These are phyloP conservation scores for Spea multiplicata DNA, from an alignment of 2,113 vertebrate genomes.

Conservation along the genomic window DNA sequence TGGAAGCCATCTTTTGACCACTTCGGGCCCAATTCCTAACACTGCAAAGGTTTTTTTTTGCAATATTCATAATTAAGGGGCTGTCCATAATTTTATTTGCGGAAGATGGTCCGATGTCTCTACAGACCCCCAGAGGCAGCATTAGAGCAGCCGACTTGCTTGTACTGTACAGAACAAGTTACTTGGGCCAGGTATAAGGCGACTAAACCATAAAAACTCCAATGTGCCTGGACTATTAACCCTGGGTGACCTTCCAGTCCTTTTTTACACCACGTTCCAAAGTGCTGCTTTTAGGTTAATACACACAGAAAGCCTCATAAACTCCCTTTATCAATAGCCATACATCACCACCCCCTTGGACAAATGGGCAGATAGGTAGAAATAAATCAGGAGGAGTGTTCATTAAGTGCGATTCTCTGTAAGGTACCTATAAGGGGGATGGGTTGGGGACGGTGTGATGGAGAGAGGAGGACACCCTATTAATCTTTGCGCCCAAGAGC, in stretches of 20 bases:
- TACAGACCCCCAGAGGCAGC: no score
- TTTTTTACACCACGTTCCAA: not conserved
- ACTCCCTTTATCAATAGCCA: not conserved
- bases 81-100: no score
- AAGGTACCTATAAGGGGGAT: not conserved
- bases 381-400: slow-evolving; percentile 27
- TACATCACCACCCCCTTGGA: slow-evolving; percentile 21
- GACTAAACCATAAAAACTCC: not conserved
- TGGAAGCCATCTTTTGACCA: no score
- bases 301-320: slow-evolving; percentile 26
- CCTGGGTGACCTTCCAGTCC: not conserved
- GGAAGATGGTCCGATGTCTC: no score
- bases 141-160: no score
- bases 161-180: no score
- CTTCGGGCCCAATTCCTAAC: no score
- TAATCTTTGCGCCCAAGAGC: slow-evolving; percentile 31
- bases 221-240: not conserved
- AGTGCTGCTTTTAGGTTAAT: slow-evolving; percentile 13
- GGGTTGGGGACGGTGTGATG: slow-evolving; percentile 19
- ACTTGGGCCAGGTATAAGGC: no score
- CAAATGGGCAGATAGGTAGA: not conserved
- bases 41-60: no score
- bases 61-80: no score
- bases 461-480: slow-evolving; percentile 21
- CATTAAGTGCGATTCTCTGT: slow-evolving; percentile 14